Base-by-base conservation (phyloP, 2,888 invertebrate species). In the Synanthedon vespiformis region DNA sequence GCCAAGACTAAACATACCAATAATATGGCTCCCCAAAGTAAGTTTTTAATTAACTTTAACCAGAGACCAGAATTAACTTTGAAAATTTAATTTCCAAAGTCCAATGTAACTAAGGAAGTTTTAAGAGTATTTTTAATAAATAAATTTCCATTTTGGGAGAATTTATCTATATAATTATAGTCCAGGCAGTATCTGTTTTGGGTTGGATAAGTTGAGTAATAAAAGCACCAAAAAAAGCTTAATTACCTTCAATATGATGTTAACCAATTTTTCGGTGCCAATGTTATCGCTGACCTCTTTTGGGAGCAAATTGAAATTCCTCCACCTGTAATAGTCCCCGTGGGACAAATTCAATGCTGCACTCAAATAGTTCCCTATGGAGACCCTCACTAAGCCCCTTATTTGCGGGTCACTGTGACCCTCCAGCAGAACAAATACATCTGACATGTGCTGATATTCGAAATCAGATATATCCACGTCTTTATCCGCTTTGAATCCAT, bases 351-450 rank as follows among this genome's bases (percentile, higher is more conserved):
- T 82, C 54, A 92, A 78, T 0, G 90, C 89, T 0, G 92, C 79
- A 52, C 88, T 88, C 58, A 95, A 77, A 68, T 94, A 92, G 62
- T 88, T 89, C 0, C 93, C 92, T 52, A 94, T 87, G 60, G 94
- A 83, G 5, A 91, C 80, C 55, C 93, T 89, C 0, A 92, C 86
- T 54, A 92, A 87, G 10, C 95, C 95, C 62, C 94, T 88, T 44
- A 96, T 88, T 70, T 96, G 95, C 0, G 95, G 96, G 77, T 96
- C 96, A 49, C 86, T 79, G 74, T 96, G 95, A 57, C 88, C 82
- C 41, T 91, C 89, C 59, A 92, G 92, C 40, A 93, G 74, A 40
- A 67, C 58, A 58, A 94, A 83, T 16, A 95, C 74, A 72, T 96
- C 95, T 8, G 89, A 88, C 59, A 95, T 84, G 63, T 89, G 89